Conservation (phyloP, 2,113 vertebrate genomes). For the Macrotis lagotis region DNA sequence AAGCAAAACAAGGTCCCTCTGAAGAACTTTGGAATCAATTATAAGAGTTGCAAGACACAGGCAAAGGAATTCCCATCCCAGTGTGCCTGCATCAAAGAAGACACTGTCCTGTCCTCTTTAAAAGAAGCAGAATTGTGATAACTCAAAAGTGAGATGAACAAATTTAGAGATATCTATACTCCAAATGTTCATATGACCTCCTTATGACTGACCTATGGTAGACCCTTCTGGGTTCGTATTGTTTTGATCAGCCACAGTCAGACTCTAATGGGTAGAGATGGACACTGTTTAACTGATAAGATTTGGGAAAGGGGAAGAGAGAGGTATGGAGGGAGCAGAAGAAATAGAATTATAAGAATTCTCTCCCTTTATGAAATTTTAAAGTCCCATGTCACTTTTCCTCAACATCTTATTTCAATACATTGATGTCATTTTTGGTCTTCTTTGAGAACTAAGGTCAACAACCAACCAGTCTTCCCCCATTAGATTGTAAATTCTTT, state of each 20-base stretch:
- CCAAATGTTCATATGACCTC: neutral
- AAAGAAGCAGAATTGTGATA: neutral
- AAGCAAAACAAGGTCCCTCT: too few species aligned
- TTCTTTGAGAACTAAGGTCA: neutral
- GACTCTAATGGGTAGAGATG: neutral
- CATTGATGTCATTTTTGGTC: neutral
- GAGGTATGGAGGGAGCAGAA: neutral
- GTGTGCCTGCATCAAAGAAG: too few species aligned
- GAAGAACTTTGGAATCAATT: too few species aligned
- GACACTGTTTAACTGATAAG: neutral
- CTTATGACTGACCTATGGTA: neutral
- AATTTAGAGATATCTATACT: neutral
- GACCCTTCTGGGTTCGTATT: neutral
- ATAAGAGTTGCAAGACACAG: too few species aligned
- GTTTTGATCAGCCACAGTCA: neutral
- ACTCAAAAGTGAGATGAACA: neutral
- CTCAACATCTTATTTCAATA: neutral
- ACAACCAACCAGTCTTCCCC: neutral
- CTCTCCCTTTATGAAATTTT: neutral
- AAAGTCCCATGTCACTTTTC: neutral
- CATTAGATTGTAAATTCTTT: neutral
- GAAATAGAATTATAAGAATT: neutral
- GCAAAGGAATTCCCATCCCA: too few species aligned
- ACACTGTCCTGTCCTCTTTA: neutral
- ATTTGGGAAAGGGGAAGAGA: neutral